These are phyloP conservation scores for Cyaniris semiargus DNA, from an alignment of 2,888 invertebrate genomes.

Conservation along the genomic window DNA sequence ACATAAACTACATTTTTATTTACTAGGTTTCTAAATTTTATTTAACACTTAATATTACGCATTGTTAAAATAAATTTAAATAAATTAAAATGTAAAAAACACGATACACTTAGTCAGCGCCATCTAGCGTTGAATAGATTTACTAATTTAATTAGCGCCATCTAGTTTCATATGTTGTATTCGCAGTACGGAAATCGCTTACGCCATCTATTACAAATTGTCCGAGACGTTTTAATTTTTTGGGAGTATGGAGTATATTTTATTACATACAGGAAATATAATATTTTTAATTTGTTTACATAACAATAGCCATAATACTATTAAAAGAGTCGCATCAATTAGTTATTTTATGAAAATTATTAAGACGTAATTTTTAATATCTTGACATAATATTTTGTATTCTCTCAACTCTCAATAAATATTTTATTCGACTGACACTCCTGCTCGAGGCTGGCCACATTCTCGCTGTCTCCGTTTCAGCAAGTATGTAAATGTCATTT, in stretches of 20 bases:
- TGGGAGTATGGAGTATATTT: background rate
- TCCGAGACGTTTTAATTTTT: background rate
- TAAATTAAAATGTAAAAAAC: too few relatives aligned
- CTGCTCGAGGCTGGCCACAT: slow-evolving; percentile 71
- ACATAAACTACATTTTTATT: too few relatives aligned
- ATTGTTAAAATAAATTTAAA: too few relatives aligned
- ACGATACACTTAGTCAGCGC: too few relatives aligned
- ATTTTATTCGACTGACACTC: slow-evolving; percentile 59
- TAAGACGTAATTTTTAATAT: background rate
- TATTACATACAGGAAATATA: background rate
- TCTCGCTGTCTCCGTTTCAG: slow-evolving; percentile 75
- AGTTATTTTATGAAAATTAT: background rate
- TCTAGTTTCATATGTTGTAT: background rate
- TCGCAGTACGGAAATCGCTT: background rate
- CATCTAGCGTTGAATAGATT: background rate
- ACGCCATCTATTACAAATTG: background rate
- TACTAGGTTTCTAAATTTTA: too few relatives aligned
- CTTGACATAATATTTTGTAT: slow-evolving; percentile 5
- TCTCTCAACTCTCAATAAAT: slow-evolving; percentile 37
- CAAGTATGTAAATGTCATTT: slow-evolving; percentile 81
- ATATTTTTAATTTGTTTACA: background rate
- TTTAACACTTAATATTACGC: too few relatives aligned
- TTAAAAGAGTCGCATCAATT: background rate
- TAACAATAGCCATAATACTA: background rate
- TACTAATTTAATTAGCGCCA: background rate